These are phyloP conservation scores for Noctua janthina DNA, from an alignment of 2,888 invertebrate genomes.

Conservation along the genomic window DNA sequence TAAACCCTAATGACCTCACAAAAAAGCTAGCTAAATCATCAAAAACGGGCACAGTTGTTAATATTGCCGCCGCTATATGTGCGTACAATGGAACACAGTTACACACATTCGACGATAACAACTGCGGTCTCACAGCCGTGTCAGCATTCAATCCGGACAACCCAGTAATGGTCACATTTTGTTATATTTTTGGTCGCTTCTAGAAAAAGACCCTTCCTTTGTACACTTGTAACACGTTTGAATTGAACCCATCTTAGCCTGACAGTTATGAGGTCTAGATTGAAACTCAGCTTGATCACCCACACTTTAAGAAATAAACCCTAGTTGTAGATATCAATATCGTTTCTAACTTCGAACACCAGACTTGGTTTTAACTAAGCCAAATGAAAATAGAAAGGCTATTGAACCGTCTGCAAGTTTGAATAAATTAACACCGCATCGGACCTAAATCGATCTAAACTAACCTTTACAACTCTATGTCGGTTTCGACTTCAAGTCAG, in stretches of 20 bases:
- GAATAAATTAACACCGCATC: conserved; percentile 34
- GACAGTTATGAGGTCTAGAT: conserved; percentile 33
- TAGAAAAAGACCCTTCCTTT: conserved; percentile 35
- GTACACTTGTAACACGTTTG: conserved; percentile 25
- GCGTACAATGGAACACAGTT: conserved; percentile 19
- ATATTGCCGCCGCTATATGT: conserved; percentile 19
- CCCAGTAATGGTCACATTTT: conserved; percentile 62
- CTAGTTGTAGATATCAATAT: neutral
- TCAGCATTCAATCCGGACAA: conserved; percentile 65
- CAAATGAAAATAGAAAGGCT: conserved; percentile 41
- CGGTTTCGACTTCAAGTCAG: conserved; percentile 12
- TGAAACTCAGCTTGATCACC: conserved; percentile 17
- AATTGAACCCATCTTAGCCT: conserved; percentile 17
- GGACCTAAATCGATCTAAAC: conserved; percentile 9
- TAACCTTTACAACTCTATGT: conserved; percentile 1
- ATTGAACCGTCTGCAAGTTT: conserved; percentile 29
- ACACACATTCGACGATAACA: conserved; percentile 51
- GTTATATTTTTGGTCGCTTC: conserved; percentile 58
- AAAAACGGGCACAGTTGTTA: conserved; percentile 31
- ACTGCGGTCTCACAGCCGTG: conserved; percentile 53
- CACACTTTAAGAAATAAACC: conserved; percentile 12
- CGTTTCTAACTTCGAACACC: neutral
- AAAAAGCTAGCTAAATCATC: conserved; percentile 27
- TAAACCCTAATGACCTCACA: conserved; percentile 16
- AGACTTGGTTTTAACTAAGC: conserved; percentile 7